phyloP scores from a whole-genome alignment of 2,113 vertebrate species.

The Burhinus bistriatus region DNA sequence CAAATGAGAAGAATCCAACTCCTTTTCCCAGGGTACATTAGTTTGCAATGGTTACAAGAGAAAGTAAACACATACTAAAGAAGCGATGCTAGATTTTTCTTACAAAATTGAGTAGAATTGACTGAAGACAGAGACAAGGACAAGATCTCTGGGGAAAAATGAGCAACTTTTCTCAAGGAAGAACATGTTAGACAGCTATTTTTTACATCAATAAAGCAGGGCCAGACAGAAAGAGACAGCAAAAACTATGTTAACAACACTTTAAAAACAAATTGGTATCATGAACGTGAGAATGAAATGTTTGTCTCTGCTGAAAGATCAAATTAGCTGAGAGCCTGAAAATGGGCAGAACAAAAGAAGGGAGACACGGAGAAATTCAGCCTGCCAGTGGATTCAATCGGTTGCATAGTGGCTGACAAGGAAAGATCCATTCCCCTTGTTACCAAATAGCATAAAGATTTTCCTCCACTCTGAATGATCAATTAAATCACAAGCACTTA shows the following conservation, averaged over 20 bases:
- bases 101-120: background rate
- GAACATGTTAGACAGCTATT: background rate
- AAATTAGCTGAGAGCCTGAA: background rate
- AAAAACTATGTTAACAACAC: background rate
- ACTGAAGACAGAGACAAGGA: background rate
- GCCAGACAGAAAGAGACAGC: background rate
- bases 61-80: background rate
- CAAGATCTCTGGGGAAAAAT: background rate
- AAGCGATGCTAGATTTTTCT: background rate
- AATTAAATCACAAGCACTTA: background rate
- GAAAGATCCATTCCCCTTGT: background rate
- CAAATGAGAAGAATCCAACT: conserved; percentile 14
- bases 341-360: background rate
- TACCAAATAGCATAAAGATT: background rate
- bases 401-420: background rate
- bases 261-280: conserved; percentile 15
- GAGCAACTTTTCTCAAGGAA: conserved; percentile 25
- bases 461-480: background rate
- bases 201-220: background rate
- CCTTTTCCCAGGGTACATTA: background rate
- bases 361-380: background rate
- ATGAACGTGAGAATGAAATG: background rate
- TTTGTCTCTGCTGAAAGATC: background rate
- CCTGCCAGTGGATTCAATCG: background rate
- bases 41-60: conserved; percentile 3